Conservation (phyloP, 2,888 invertebrate genomes). For the Netelia fuscicornis region DNA sequence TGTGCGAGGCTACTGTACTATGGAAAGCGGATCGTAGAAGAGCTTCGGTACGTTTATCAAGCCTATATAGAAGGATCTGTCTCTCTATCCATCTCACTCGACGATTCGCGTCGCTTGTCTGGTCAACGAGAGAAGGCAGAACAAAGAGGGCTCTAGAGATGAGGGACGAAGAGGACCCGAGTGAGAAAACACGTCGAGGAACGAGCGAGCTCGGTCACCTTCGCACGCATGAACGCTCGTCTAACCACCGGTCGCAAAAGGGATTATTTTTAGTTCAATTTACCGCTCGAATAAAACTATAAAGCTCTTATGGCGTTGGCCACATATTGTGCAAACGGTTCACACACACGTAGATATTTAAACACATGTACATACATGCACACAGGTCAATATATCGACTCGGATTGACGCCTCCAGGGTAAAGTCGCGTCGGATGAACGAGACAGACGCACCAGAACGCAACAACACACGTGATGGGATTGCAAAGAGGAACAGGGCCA, state of each 20-base stretch:
- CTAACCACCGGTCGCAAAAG: conserved; percentile 78
- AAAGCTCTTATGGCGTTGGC: conserved; percentile 73
- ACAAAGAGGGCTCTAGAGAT: conserved; percentile 1
- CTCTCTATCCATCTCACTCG: conserved; percentile 14
- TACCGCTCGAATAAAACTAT: conserved; percentile 82
- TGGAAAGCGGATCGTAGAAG: conserved; percentile 32
- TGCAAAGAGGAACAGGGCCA: conserved; percentile 39
- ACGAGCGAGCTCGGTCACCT: conserved; percentile 63
- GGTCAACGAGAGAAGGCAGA: conserved; percentile 11
- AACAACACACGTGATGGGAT: conserved; percentile 7
- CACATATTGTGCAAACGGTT: conserved; percentile 37
- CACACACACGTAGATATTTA: conserved; percentile 3
- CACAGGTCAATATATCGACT: conserved; percentile 6
- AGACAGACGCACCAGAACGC: conserved; percentile 46
- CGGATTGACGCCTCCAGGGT: conserved; percentile 57
- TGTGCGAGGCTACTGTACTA: conserved; percentile 19
- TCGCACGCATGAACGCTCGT: conserved; percentile 79
- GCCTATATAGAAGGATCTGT: neutral
- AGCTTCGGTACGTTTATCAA: neutral
- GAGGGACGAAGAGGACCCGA: conserved; percentile 15
- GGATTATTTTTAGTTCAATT: conserved; percentile 84
- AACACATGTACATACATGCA: neutral
- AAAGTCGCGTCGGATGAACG: conserved; percentile 36
- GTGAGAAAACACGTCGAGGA: conserved; percentile 32
- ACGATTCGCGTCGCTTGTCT: conserved; percentile 46